Evolutionary conservation across 2,113 vertebrate species (phyloP).

Genomic region (Reinhardtius hippoglossoides): DNA sequence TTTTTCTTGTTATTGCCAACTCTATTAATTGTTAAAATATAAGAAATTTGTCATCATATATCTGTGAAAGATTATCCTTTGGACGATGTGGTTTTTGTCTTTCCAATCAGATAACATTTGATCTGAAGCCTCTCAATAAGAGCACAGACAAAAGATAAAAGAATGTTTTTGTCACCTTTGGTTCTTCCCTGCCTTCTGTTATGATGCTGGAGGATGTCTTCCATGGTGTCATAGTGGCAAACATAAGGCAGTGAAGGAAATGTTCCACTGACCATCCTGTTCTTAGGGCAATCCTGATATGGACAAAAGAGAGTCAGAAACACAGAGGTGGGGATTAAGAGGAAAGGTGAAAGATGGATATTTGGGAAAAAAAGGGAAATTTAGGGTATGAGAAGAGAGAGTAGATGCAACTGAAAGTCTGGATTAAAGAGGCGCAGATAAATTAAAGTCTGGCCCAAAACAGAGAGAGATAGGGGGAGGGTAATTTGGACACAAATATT

Average conservation of each 20-base stretch:
- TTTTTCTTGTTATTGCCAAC: too few relatives aligned
- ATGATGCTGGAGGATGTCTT: conserved; percentile 35
- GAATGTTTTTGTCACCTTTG: conserved; percentile 50
- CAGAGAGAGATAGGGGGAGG: neutral
- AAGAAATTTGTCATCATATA: too few relatives aligned
- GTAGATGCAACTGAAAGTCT: neutral
- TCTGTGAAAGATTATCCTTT: too few relatives aligned
- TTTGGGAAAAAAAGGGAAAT: neutral
- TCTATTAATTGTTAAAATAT: too few relatives aligned
- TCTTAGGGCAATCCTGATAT: conserved; percentile 69
- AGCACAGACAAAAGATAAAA: neutral
- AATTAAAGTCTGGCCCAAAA: neutral
- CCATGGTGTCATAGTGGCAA: conserved; percentile 63
- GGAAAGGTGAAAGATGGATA: neutral
- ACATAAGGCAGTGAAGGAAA: conserved; percentile 69
- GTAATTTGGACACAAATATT: neutral
- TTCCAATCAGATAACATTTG: neutral
- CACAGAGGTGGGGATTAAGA: conserved; percentile 1
- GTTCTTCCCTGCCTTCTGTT: conserved; percentile 18
- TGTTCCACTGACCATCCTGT: conserved; percentile 70
- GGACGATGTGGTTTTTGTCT: too few relatives aligned
- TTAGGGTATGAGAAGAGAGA: too few relatives aligned
- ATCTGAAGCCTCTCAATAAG: neutral
- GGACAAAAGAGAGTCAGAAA: conserved; percentile 11
- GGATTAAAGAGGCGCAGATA: neutral